phyloP scores from a whole-genome alignment of 1,140 invertebrate species.

The Leptonema lineaticorne region DNA sequence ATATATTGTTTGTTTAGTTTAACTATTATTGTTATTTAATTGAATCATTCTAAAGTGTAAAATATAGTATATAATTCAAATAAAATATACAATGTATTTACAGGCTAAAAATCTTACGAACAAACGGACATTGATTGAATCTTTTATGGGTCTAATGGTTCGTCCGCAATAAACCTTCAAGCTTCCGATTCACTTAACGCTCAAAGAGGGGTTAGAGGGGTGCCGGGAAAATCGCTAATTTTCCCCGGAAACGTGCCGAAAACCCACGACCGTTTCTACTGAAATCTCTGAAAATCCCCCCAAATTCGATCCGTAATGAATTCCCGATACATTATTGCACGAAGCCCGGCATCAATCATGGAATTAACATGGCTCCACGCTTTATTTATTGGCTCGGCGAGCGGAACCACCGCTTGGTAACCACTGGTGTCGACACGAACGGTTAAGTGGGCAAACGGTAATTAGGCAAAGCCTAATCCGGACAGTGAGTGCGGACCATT shows the following conservation, averaged over 20 bases:
- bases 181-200: background rate
- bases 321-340: conserved; percentile 1
- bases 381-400: background rate
- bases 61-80: no score
- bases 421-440: background rate
- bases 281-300: no score
- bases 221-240: background rate
- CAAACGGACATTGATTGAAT: background rate
- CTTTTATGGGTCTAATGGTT: background rate
- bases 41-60: no score
- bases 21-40: no score
- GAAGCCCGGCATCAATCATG: conserved; percentile 2
- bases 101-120: no score
- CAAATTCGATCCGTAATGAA: no score
- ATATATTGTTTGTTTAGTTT: no score
- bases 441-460: background rate
- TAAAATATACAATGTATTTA: no score
- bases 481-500: no score
- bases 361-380: conserved; percentile 6
- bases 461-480: conserved; percentile 8
- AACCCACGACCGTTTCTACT: background rate
- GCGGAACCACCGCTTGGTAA: background rate
- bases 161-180: background rate
- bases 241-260: background rate
- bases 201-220: no score